Evolutionary conservation across 2,888 invertebrate genomes (phyloP).

Genomic region (Steromphala cineraria): DNA sequence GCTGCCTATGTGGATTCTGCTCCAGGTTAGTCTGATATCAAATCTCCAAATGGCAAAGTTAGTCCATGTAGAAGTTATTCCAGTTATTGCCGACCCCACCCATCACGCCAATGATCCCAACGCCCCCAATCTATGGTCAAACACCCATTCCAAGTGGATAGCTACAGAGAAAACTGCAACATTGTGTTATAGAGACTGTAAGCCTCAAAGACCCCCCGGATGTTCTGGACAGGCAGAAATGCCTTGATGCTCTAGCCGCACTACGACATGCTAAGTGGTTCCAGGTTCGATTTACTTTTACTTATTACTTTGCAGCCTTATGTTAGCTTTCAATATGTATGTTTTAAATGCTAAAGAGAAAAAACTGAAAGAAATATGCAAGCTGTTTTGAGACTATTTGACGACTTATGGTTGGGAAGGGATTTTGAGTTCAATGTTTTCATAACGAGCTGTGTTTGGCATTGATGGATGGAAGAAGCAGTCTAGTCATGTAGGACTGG

Average conservation of each 20-base stretch:
- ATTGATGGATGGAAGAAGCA: slow-evolving; percentile 16
- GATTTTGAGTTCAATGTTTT: not conserved
- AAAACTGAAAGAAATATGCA: not conserved
- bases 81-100: not conserved
- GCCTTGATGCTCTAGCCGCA: slow-evolving; percentile 99
- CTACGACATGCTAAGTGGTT: slow-evolving; percentile 99
- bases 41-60: too few relatives aligned
- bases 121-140: slow-evolving; percentile 68
- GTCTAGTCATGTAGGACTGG: not conserved
- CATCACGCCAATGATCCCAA: not conserved
- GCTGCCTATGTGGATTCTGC: too few relatives aligned
- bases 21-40: not conserved
- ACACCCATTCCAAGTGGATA: slow-evolving; percentile 71
- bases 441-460: not conserved
- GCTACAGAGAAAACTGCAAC: slow-evolving; percentile 2
- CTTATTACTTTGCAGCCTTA: slow-evolving; percentile 71
- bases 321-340: slow-evolving; percentile 38
- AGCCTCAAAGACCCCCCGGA: slow-evolving; percentile 85
- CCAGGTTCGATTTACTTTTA: slow-evolving; percentile 85
- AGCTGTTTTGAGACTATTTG: not conserved
- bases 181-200: slow-evolving; percentile 74
- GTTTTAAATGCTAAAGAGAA: not conserved
- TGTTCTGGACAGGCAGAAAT: slow-evolving; percentile 98
- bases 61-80: too few relatives aligned
- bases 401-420: not conserved